phyloP scores from a whole-genome alignment of 2,888 invertebrate species.

The Seira ritae region DNA sequence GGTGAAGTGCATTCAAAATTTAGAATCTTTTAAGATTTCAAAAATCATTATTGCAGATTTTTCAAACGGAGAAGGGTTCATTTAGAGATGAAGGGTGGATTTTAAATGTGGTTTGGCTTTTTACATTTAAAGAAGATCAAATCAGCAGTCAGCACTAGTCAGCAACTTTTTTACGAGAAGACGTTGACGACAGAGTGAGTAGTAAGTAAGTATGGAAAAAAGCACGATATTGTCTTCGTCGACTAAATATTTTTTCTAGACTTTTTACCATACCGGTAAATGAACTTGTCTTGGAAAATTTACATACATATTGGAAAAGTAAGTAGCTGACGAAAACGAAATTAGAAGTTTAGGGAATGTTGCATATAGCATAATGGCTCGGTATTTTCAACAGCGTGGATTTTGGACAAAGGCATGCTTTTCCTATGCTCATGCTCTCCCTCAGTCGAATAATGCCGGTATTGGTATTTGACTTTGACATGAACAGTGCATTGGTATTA shows the following conservation, averaged over 20 bases:
- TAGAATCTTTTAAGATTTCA: not conserved
- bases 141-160: too few relatives aligned
- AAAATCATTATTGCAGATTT: not conserved
- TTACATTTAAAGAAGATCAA: too few relatives aligned
- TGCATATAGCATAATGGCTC: too few relatives aligned
- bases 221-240: conserved; percentile 12
- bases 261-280: conserved; percentile 47
- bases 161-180: too few relatives aligned
- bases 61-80: not conserved
- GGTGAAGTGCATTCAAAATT: not conserved
- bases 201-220: not conserved
- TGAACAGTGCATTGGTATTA: too few relatives aligned
- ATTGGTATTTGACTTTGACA: not conserved
- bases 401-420: not conserved
- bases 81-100: not conserved
- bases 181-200: not conserved
- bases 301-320: not conserved
- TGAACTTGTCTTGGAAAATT: conserved; percentile 43
- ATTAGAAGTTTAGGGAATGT: too few relatives aligned
- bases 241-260: too few relatives aligned
- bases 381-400: not conserved
- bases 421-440: not conserved
- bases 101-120: too few relatives aligned
- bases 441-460: not conserved
- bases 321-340: not conserved